A percentile compares a stretch with the other conserved stretches of the same genome.
Evolutionary conservation across 1,140 invertebrate species (phyloP).

Genomic region (Cephus cinctus): DNA sequence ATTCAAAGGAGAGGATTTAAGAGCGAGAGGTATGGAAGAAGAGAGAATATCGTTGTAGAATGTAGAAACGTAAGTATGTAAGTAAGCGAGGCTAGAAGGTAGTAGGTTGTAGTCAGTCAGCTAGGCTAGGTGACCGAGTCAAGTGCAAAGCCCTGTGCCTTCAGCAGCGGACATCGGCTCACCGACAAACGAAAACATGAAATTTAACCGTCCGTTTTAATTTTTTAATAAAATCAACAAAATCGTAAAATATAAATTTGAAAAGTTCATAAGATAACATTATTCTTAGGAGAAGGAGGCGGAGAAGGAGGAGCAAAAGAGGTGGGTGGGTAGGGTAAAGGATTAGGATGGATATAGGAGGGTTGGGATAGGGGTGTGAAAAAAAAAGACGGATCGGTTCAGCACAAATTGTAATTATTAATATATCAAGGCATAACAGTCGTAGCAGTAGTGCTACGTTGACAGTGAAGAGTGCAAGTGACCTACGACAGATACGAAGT

Average conservation of each 20-base stretch:
- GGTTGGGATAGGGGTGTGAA: neutral
- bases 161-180: constrained; percentile 57
- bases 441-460: too few species aligned
- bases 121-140: constrained; percentile 57
- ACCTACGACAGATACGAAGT: neutral
- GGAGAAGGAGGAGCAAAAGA: constrained; percentile 7
- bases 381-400: too few species aligned
- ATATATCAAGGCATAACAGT: too few species aligned
- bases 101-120: constrained; percentile 45
- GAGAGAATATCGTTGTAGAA: constrained; percentile 12
- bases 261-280: constrained; percentile 23
- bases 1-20: neutral
- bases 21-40: constrained; percentile 13
- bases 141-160: constrained; percentile 59
- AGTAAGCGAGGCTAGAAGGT: constrained; percentile 32
- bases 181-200: constrained; percentile 48
- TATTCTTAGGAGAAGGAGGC: constrained; percentile 1
- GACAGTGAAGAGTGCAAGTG: too few species aligned
- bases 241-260: constrained; percentile 39
- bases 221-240: constrained; percentile 50
- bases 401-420: too few species aligned
- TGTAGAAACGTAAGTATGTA: constrained; percentile 17
- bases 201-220: constrained; percentile 57
- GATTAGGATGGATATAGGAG: neutral
- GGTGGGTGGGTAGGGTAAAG: neutral